Base-by-base conservation (phyloP, 2,888 invertebrate species). In the Cheilosia urbana region DNA sequence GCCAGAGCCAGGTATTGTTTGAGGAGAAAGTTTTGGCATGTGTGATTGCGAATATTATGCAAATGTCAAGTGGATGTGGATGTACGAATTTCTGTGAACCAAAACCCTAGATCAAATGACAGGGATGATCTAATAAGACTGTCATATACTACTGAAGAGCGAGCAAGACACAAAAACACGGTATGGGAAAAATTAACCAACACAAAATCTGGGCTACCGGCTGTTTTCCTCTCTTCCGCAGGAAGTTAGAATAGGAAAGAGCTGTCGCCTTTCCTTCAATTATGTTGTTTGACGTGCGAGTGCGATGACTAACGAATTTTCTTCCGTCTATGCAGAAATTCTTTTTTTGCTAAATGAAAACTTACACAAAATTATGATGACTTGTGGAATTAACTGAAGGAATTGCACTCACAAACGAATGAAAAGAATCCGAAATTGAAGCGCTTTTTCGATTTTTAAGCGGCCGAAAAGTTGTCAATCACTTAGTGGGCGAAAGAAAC, bases 201-300 rank as follows among this genome's bases (percentile, higher is more conserved):
- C 13, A 49, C 24, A 51, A 24, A 24, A 84, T 79, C 79, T 80
- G 60, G 84, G 84, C 42, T 79, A 80, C 84, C 84, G 84, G 84
- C 75, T 80, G 84, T 84, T 79, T 84, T 79, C 75, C 80, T 66
- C 84, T 71, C 63, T 69, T 84, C 75, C 79, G 83, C 83, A 84
- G 84, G 84, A 84, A 40, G 71, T 62, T 55, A 71, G 51, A 71
- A 47, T 47, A 58, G 53, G 84, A 69, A 45, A 66, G 73, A 73
- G 55, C 34, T 55, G 69, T 58, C 55, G 65, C 65, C 34, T 71
- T 65, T 65, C 62, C 40, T 19, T 60, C 62, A 45, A 45, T 47
- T 17, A 30, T 15, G 47, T 47, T 15, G 47, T 47, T 58, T 57
- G 75, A 66, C 65, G 51, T 75, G 75, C 66, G 79, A 84, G 49